Percentiles rank a stretch among this genome's conserved stretches.
These are phyloP conservation scores for Muraenolepis orangiensis DNA, from an alignment of 2,797 vertebrate genomes.

Conservation along the genomic window DNA sequence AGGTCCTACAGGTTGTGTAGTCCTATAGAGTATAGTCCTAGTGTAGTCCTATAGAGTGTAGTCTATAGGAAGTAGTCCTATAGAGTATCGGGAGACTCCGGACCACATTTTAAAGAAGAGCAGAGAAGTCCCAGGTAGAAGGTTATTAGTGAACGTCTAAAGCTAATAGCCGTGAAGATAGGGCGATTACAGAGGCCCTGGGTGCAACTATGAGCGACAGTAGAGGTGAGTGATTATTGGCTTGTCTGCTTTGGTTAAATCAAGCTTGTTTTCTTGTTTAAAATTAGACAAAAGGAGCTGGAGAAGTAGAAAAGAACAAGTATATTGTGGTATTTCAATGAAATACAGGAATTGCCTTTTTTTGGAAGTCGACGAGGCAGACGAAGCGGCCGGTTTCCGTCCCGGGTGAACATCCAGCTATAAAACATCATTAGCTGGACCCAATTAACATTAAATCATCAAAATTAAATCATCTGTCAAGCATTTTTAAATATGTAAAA, in stretches of 20 bases:
- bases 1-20: neutral
- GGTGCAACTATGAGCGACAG: conserved; percentile 54
- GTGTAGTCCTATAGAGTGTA: neutral
- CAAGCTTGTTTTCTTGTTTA: conserved; percentile 11
- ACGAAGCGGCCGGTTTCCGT: neutral
- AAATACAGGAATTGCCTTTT: neutral
- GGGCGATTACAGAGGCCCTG: conserved; percentile 46
- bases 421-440: neutral
- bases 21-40: neutral
- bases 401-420: neutral
- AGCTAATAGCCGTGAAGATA: conserved; percentile 51
- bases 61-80: no score
- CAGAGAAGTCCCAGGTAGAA: conserved; percentile 20
- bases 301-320: neutral
- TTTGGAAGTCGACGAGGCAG: neutral
- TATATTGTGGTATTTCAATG: neutral
- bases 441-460: neutral
- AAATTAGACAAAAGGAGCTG: conserved; percentile 18
- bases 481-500: neutral
- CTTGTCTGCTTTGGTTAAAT: conserved; percentile 57
- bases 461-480: neutral
- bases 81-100: conserved; percentile 17
- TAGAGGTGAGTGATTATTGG: conserved; percentile 51
- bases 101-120: conserved; percentile 19
- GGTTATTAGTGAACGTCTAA: conserved; percentile 51